A percentile compares a stretch with the other conserved stretches of the same genome.
These are phyloP conservation scores for Zalophus californianus DNA, from an alignment of 2,797 vertebrate species.

Conservation along the genomic window DNA sequence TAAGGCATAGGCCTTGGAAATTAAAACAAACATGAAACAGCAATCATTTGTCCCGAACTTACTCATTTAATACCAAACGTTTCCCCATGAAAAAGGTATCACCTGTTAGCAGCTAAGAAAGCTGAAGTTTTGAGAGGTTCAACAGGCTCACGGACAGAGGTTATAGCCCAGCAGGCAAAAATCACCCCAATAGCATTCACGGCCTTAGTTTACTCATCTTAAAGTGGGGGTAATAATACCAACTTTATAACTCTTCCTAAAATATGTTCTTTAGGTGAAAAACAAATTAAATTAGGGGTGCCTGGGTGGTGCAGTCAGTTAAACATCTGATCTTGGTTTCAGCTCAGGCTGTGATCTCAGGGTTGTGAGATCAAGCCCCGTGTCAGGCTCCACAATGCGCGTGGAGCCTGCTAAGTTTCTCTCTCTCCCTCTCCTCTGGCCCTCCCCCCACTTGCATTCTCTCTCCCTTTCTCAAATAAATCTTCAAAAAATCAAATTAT, in stretches of 20 bases:
- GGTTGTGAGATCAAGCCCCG: not conserved
- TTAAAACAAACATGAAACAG: not conserved
- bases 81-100: not conserved
- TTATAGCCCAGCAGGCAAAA: not conserved
- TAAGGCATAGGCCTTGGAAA: rapidly evolving
- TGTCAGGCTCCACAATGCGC: not conserved
- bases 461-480: not conserved
- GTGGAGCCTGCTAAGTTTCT: not conserved
- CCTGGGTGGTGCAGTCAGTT: not conserved
- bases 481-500: not conserved
- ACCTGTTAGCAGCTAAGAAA: not conserved
- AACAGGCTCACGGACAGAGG: not conserved
- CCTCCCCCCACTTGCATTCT: not conserved
- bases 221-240: not conserved
- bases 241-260: not conserved
- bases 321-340: not conserved
- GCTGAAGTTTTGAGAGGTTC: not conserved
- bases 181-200: rapidly evolving
- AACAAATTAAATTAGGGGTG: not conserved
- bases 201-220: not conserved
- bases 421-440: not conserved
- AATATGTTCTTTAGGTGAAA: not conserved
- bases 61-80: not conserved
- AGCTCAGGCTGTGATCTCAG: not conserved
- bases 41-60: not conserved